These are phyloP conservation scores for Eonycteris spelaea DNA, from an alignment of 2,113 vertebrate genomes.

Conservation along the genomic window DNA sequence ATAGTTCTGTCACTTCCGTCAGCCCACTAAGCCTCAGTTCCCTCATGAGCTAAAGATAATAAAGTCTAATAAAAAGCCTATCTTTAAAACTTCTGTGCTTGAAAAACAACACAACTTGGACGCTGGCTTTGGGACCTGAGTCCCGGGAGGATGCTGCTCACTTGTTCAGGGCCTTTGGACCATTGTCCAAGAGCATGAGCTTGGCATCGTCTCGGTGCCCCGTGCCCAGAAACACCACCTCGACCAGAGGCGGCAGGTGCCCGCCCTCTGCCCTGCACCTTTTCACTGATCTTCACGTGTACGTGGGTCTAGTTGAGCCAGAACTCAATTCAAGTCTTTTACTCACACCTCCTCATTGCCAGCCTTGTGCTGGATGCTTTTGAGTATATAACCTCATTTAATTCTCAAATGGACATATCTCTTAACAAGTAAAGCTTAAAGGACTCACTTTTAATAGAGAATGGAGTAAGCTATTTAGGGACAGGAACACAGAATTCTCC, in stretches of 20 bases:
- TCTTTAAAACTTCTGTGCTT: not conserved
- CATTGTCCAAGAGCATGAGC: rapidly evolving
- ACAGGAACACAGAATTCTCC: not conserved
- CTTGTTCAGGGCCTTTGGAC: not conserved
- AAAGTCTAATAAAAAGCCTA: not conserved
- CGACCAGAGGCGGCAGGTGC: not conserved
- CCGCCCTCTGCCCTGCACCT: not conserved
- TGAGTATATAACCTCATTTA: not conserved
- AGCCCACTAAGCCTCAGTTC: not conserved
- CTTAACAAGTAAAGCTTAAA: not conserved
- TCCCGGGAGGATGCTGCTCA: not conserved
- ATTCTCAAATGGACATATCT: not conserved
- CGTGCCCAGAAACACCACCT: not conserved
- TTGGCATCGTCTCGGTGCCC: not conserved
- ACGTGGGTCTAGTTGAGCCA: not conserved
- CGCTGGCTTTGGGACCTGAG: not conserved
- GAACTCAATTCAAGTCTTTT: not conserved
- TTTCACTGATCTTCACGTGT: not conserved
- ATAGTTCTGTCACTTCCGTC: not conserved
- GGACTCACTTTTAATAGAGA: not conserved
- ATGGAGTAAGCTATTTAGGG: not conserved
- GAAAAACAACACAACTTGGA: not conserved
- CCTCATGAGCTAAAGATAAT: not conserved
- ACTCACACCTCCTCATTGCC: not conserved
- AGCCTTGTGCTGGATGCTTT: not conserved